Evolutionary conservation across 2,888 invertebrate species (phyloP), one percentile per base, ranked within the genome.

Genomic region (Synergus gifuensis): DNA sequence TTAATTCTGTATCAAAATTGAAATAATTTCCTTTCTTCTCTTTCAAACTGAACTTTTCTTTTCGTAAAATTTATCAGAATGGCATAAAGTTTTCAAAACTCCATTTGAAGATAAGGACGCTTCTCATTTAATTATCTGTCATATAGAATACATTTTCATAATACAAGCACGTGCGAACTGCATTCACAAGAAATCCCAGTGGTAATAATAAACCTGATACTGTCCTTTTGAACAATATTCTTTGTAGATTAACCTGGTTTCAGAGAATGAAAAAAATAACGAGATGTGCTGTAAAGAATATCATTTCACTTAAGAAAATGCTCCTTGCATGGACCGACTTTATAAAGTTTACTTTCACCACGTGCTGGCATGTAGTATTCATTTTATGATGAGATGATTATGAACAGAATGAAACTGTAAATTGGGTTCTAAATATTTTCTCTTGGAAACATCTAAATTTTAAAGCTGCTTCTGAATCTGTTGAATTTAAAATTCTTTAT

Each of bases 61-160:
- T 64, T 64, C 16, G 16, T 12, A 40, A 40, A 64, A 64, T n/a
- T 14, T 8, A 64, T n/a, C 64, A 64, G 64, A 64, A 14, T 11
- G 16, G 16, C 16, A 9, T 64, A 64, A 64, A 64, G 64, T 64
- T 64, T 64, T 36, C 8, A 40, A 64, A n/a, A 8, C n/a, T n/a
- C 4, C 5, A n/a, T 9, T 40, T n/a, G 64, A n/a, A 22, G 62
- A 62, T 62, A 64, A 64, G 40, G 42, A n/a, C 3, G 40, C 64
- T 40, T 64, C n/a, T 64, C 64, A 40, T 64, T 64, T 64, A 64
- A 64, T 64, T 64, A 64, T 64, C 64, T 64, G n/a, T 64, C 42
- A 64, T 42, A 28, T 40, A 40, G 40, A 64, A 36, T 64, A n/a
- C n/a, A 16, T 64, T 64, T 40, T 64, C 64, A 64, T 64, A 64